Percentiles rank a stretch among this genome's conserved stretches.
phyloP scores from a whole-genome alignment of 1,140 invertebrate species.

The Ganaspis sp. region DNA sequence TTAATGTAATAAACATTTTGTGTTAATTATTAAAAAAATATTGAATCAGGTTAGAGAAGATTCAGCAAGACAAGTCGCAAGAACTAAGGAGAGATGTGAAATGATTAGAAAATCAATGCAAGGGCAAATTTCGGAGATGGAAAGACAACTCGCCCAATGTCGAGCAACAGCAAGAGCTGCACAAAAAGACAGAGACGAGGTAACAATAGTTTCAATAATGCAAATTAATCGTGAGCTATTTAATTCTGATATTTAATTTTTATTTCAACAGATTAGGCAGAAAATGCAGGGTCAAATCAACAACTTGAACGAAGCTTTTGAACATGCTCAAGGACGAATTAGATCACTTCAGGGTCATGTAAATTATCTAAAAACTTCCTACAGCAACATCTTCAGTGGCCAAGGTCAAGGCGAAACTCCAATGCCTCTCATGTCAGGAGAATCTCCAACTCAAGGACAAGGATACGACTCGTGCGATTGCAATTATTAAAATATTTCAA shows the following conservation, averaged over 20 bases:
- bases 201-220: constrained; percentile 54
- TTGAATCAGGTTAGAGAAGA: constrained; percentile 79
- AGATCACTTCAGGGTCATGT: constrained; percentile 81
- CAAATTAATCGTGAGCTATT: no score
- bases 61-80: constrained; percentile 82
- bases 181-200: constrained; percentile 82
- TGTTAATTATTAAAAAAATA: not conserved
- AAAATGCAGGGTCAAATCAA: constrained; percentile 83
- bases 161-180: constrained; percentile 80
- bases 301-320: constrained; percentile 81
- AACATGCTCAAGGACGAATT: constrained; percentile 81
- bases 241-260: constrained; percentile 17
- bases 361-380: constrained; percentile 79
- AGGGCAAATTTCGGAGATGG: constrained; percentile 80
- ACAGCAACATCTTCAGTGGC: constrained; percentile 69
- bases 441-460: constrained; percentile 36
- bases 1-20: no score
- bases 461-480: constrained; percentile 70
- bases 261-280: constrained; percentile 76
- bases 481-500: constrained; percentile 54
- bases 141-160: constrained; percentile 80
- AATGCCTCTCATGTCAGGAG: constrained; percentile 40
- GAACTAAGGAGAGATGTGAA: constrained; percentile 83
- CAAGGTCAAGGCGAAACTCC: constrained; percentile 51
- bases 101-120: constrained; percentile 78